Percentiles rank a stretch among this genome's conserved stretches.
Conservation (phyloP, 2,888 invertebrate genomes). For the Creontiades dilutus region DNA sequence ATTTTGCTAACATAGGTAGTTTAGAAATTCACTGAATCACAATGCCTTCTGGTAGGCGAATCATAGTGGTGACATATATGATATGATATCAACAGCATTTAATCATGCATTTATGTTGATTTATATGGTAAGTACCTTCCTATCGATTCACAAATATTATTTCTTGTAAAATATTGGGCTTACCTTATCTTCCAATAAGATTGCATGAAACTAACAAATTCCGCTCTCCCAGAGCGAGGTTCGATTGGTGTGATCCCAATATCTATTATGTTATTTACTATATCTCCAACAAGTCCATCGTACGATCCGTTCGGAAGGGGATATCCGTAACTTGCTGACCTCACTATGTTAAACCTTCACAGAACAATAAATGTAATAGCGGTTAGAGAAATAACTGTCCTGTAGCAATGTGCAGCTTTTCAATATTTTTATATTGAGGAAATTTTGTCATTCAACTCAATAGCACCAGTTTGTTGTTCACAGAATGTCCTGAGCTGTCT, state of each 20-base stretch:
- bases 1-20: no score
- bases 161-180: neutral
- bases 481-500: no score
- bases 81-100: no score
- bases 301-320: conserved; percentile 54
- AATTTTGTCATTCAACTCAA: neutral
- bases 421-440: neutral
- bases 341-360: conserved; percentile 33
- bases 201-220: conserved; percentile 43
- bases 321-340: conserved; percentile 51
- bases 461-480: no score
- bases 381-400: neutral
- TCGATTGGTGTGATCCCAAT: conserved; percentile 56
- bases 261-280: conserved; percentile 37
- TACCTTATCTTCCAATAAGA: conserved; percentile 52
- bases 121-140: neutral
- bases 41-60: no score
- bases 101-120: no score
- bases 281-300: conserved; percentile 50
- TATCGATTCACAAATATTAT: neutral
- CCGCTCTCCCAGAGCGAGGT: conserved; percentile 27
- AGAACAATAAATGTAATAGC: neutral
- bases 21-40: no score
- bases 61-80: no score
- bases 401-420: neutral